A percentile compares a stretch with the other conserved stretches of the same genome.
Conservation (phyloP, 2,113 vertebrate species). For the Chaetodon trifascialis region DNA sequence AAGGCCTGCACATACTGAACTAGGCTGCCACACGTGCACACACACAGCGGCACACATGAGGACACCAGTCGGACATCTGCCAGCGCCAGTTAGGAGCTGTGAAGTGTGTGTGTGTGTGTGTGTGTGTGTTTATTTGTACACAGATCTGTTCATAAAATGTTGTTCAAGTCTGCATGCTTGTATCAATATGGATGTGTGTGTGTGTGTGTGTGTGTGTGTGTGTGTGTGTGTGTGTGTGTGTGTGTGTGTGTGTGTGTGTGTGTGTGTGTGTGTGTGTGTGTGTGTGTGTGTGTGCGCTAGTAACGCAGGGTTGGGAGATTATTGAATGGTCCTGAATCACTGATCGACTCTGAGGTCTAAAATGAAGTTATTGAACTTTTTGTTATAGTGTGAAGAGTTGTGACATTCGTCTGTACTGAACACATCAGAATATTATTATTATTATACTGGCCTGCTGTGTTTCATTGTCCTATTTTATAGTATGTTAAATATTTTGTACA, state of each 20-base stretch:
- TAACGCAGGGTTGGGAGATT: background rate
- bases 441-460: background rate
- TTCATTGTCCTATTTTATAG: background rate
- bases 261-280: background rate
- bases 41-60: conserved; percentile 22
- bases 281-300: background rate
- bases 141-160: background rate
- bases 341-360: too few species aligned
- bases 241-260: background rate
- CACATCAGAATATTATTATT: background rate
- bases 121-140: background rate
- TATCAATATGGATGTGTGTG: background rate
- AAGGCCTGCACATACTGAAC: conserved; percentile 19
- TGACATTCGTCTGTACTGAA: background rate
- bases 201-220: background rate
- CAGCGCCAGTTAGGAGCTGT: conserved; percentile 27
- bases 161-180: background rate
- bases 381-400: background rate
- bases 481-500: background rate
- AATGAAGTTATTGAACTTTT: background rate
- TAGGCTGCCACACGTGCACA: conserved; percentile 28
- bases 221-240: background rate
- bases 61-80: conserved; percentile 22
- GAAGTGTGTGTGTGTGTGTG: background rate
- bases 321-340: background rate